These are phyloP conservation scores for Laticauda laticaudata DNA, from an alignment of 2,113 vertebrate genomes.

Conservation along the genomic window DNA sequence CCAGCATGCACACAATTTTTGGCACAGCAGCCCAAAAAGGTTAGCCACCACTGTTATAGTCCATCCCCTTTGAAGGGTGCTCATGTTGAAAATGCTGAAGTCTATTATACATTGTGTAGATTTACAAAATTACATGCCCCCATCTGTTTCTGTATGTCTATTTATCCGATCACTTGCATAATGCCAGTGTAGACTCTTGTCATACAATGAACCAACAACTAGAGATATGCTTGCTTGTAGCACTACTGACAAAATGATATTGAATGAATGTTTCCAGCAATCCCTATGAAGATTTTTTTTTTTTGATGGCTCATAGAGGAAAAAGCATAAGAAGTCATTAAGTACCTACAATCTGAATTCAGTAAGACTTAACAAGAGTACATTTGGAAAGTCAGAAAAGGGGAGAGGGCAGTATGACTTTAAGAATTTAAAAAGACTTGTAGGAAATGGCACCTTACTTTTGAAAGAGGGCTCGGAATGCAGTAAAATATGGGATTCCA, in stretches of 20 bases:
- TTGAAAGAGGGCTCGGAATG: conserved; percentile 87
- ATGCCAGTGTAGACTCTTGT: neutral
- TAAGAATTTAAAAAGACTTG: neutral
- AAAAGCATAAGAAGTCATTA: neutral
- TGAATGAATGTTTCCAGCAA: neutral
- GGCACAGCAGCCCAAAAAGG: no score
- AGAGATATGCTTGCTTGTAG: neutral
- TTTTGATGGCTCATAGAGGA: neutral
- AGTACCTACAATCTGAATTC: neutral
- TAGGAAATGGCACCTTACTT: conserved; percentile 72
- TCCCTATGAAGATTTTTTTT: neutral
- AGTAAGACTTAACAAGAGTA: neutral
- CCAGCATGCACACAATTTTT: no score
- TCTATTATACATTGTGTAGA: neutral
- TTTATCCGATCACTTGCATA: neutral
- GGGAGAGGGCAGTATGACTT: neutral
- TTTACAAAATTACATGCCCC: neutral
- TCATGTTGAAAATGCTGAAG: neutral
- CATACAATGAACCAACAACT: neutral
- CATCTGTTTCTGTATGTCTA: neutral
- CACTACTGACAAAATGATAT: neutral
- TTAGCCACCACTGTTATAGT: neutral
- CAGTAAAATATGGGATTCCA: conserved; percentile 89
- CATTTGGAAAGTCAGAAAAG: neutral
- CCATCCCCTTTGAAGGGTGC: neutral